Evolutionary conservation across 1,140 invertebrate species (phyloP).

Genomic region (Bombus vancouverensis): DNA sequence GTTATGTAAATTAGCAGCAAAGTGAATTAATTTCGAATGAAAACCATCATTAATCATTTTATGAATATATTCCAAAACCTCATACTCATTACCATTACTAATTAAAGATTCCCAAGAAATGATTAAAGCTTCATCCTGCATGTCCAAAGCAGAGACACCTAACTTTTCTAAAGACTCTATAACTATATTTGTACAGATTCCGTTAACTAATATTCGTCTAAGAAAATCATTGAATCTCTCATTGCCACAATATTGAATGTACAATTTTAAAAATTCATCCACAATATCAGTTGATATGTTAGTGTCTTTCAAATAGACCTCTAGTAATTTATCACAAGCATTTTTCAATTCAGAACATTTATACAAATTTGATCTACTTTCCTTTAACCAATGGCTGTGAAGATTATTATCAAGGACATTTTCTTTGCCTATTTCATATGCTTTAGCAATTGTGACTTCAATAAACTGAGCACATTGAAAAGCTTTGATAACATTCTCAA

Average conservation of each 20-base stretch:
- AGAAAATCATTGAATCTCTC: conserved; percentile 74
- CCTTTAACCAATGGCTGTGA: conserved; percentile 56
- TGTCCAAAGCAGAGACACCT: conserved; percentile 54
- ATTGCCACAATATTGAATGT: conserved; percentile 66
- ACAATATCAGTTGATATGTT: conserved; percentile 62
- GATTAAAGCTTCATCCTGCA: conserved; percentile 74
- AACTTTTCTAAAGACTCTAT: conserved; percentile 68
- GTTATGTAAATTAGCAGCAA: conserved; percentile 64
- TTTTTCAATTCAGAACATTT: conserved; percentile 64
- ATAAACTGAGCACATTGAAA: conserved; percentile 74
- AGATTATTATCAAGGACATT: conserved; percentile 72
- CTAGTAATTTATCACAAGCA: conserved; percentile 76
- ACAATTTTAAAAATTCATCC: conserved; percentile 73
- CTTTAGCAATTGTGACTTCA: conserved; percentile 67
- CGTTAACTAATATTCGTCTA: conserved; percentile 57
- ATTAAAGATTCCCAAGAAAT: conserved; percentile 75
- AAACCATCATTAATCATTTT: conserved; percentile 75
- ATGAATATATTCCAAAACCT: conserved; percentile 71
- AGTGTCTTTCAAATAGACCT: conserved; percentile 71
- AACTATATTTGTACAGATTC: conserved; percentile 69
- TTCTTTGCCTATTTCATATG: conserved; percentile 63
- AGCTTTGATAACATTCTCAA: conserved; percentile 58
- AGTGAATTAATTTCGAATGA: conserved; percentile 65
- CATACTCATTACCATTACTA: conserved; percentile 68
- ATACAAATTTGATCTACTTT: conserved; percentile 59